Evolutionary conservation across 2,113 vertebrate genomes (phyloP).

Genomic region (Danio rerio): DNA sequence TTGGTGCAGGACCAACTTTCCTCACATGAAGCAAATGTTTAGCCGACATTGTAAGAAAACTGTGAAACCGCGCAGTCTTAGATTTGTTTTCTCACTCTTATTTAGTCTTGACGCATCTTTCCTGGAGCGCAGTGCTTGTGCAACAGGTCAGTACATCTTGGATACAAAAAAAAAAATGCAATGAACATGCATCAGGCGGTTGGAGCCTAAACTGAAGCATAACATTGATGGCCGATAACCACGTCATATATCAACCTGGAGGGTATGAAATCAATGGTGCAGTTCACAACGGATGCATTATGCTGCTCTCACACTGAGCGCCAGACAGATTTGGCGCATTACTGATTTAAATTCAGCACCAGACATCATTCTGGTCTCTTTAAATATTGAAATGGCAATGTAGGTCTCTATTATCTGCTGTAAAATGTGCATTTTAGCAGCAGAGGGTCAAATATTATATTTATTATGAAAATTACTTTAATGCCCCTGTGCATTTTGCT

Average conservation of each 20-base stretch:
- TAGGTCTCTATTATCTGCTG: not conserved
- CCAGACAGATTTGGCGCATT: not conserved
- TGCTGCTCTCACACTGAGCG: not conserved
- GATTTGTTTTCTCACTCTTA: not conserved
- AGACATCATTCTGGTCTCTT: constrained; percentile 5
- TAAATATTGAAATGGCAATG: not conserved
- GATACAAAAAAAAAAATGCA: constrained; percentile 15
- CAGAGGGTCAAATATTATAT: not conserved
- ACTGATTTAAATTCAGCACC: not conserved
- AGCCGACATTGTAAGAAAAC: constrained; percentile 23
- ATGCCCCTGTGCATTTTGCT: not conserved
- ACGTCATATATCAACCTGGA: not conserved
- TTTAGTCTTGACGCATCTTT: constrained; percentile 8
- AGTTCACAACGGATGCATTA: constrained; percentile 12
- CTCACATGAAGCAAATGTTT: constrained; percentile 28
- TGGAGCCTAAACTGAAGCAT: not conserved
- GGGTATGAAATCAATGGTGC: constrained; percentile 15
- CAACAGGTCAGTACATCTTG: constrained; percentile 22
- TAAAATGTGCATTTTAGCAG: not conserved
- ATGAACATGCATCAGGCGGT: not conserved
- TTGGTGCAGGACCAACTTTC: constrained; percentile 35
- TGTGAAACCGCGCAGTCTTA: constrained; percentile 3
- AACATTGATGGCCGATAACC: not conserved
- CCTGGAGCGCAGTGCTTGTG: constrained; percentile 3
- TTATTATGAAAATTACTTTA: not conserved